These are phyloP conservation scores for Antigone vipio DNA, from an alignment of 2,113 vertebrate genomes.

Conservation along the genomic window DNA sequence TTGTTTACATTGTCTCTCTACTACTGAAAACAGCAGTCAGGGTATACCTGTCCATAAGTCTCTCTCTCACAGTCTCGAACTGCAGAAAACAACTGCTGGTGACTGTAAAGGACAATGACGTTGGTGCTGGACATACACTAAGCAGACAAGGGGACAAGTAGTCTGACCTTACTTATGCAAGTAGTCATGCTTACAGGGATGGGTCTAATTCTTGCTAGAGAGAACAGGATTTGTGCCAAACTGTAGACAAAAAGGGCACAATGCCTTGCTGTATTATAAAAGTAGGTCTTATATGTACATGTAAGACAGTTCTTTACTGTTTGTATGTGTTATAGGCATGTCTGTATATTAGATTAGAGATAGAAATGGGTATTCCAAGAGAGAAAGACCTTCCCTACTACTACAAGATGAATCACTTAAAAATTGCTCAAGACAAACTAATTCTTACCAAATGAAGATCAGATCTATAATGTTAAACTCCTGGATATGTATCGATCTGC, in stretches of 20 bases:
- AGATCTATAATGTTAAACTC: too few relatives aligned
- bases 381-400: background rate
- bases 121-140: background rate
- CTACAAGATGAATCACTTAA: background rate
- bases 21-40: background rate
- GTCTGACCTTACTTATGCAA: constrained; percentile 13
- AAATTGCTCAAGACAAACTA: background rate
- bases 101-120: background rate
- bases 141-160: background rate
- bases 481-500: background rate
- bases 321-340: background rate
- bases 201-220: background rate
- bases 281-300: background rate
- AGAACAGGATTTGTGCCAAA: background rate
- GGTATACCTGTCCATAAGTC: background rate
- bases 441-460: too few relatives aligned
- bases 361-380: background rate
- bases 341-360: background rate
- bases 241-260: background rate
- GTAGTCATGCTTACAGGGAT: background rate
- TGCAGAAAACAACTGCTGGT: background rate
- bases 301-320: background rate
- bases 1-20: constrained; percentile 6
- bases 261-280: background rate
- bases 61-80: background rate